Evolutionary conservation across 2,888 invertebrate genomes (phyloP).

Genomic region (Mimumesa dahlbomi): DNA sequence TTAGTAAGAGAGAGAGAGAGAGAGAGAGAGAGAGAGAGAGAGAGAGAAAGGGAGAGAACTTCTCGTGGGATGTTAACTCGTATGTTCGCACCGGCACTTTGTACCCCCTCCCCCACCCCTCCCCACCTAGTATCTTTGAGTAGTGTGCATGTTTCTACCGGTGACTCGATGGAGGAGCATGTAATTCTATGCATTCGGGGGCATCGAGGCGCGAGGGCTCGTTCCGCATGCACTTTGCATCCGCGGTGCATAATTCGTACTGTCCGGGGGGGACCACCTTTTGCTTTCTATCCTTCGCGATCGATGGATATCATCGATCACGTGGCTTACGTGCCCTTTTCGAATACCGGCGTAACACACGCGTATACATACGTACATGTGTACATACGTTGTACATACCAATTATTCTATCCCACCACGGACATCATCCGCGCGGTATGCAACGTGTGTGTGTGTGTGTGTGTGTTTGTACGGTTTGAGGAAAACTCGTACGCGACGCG

Average conservation of each 20-base stretch:
- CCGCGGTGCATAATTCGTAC: conserved; percentile 72
- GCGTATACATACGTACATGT: no score
- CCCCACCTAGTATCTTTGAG: conserved; percentile 44
- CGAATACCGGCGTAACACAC: conserved; percentile 16
- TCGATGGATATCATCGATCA: conserved; percentile 60
- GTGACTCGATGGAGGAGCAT: conserved; percentile 53
- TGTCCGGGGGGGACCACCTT: conserved; percentile 54
- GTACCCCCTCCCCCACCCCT: no score
- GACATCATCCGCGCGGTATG: background rate
- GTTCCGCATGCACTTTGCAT: conserved; percentile 74
- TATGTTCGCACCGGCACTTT: conserved; percentile 41
- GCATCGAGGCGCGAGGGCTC: conserved; percentile 70
- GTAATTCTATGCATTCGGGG: conserved; percentile 71
- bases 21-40: background rate
- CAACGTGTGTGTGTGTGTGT: no score
- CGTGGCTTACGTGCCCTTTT: conserved; percentile 32
- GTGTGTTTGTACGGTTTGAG: no score
- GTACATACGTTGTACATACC: conserved; percentile 29
- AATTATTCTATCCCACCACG: conserved; percentile 42
- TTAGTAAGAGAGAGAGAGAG: background rate
- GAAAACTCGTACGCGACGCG: no score
- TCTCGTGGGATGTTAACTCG: conserved; percentile 62
- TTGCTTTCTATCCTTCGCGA: conserved; percentile 37
- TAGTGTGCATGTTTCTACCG: conserved; percentile 24
- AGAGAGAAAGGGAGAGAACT: conserved; percentile 23